A percentile compares a stretch with the other conserved stretches of the same genome.
phyloP scores from a whole-genome alignment of 1,140 invertebrate genomes.

The Drosophila saltans region DNA sequence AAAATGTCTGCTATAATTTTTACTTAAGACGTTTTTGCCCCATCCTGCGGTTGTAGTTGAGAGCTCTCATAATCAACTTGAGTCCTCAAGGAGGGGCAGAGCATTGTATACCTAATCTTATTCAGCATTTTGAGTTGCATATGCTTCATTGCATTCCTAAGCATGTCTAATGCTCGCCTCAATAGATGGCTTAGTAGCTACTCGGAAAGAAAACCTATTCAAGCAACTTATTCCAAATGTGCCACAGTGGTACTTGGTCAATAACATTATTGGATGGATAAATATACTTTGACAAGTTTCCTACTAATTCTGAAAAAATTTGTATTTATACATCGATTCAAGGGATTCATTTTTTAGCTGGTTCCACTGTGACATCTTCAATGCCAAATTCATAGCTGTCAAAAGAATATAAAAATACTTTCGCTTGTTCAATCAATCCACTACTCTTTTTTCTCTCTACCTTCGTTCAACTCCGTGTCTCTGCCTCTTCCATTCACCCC shows the following conservation, averaged over 20 bases:
- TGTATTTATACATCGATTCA: neutral
- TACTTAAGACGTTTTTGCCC: neutral
- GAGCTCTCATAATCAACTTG: constrained; percentile 12
- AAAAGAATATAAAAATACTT: constrained; percentile 49
- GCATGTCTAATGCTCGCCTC: constrained; percentile 57
- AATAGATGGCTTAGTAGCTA: constrained; percentile 53
- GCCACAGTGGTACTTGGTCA: constrained; percentile 17
- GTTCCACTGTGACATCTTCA: constrained; percentile 22
- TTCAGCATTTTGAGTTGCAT: constrained; percentile 36
- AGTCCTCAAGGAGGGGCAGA: neutral
- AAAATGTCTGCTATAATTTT: constrained; percentile 12
- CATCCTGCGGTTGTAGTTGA: neutral
- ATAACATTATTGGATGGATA: neutral
- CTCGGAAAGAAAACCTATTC: constrained; percentile 36
- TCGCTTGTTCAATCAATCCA: constrained; percentile 6
- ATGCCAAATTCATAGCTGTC: constrained; percentile 43
- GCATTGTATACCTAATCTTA: constrained; percentile 35
- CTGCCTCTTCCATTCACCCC: constrained; percentile 20
- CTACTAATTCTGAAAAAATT: too few species aligned
- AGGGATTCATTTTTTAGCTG: neutral
- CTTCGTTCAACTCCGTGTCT: neutral
- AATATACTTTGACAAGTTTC: neutral
- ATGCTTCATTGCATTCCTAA: constrained; percentile 64
- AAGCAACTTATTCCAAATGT: constrained; percentile 24
- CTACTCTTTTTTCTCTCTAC: neutral